phyloP scores from a whole-genome alignment of 2,113 vertebrate species.

The Aspidoscelis tigris region DNA sequence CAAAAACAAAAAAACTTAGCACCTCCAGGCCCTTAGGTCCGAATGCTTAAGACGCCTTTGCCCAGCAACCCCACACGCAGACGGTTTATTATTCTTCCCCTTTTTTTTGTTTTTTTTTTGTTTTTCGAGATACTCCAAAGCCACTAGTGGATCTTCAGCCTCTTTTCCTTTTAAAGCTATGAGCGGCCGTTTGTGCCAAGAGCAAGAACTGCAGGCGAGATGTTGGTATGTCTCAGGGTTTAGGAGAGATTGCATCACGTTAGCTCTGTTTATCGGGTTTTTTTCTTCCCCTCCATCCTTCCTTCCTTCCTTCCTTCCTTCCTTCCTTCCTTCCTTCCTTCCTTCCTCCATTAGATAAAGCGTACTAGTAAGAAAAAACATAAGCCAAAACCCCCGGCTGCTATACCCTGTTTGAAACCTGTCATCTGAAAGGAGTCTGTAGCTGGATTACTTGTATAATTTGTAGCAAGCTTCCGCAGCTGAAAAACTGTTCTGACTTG shows the following conservation, averaged over 20 bases:
- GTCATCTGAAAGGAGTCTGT: neutral
- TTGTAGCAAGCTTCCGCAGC: neutral
- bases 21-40: neutral
- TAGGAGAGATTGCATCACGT: slow-evolving; percentile 64
- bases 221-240: slow-evolving; percentile 35
- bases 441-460: slow-evolving; percentile 14
- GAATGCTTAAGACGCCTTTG: neutral
- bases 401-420: neutral
- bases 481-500: slow-evolving; percentile 15
- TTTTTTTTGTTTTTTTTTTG: no score
- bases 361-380: no score
- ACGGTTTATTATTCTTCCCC: neutral
- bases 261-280: slow-evolving; percentile 54
- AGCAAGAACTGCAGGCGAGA: neutral
- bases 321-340: no score
- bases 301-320: no score
- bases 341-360: no score
- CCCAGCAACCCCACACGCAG: neutral
- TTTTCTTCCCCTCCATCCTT: neutral
- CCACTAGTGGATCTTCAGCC: neutral
- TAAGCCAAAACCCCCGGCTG: neutral
- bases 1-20: slow-evolving; percentile 5
- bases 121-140: neutral
- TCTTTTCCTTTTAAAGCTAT: neutral
- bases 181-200: neutral